Conservation (phyloP, 2,113 vertebrate species). For the Nycticryphes semicollaris region DNA sequence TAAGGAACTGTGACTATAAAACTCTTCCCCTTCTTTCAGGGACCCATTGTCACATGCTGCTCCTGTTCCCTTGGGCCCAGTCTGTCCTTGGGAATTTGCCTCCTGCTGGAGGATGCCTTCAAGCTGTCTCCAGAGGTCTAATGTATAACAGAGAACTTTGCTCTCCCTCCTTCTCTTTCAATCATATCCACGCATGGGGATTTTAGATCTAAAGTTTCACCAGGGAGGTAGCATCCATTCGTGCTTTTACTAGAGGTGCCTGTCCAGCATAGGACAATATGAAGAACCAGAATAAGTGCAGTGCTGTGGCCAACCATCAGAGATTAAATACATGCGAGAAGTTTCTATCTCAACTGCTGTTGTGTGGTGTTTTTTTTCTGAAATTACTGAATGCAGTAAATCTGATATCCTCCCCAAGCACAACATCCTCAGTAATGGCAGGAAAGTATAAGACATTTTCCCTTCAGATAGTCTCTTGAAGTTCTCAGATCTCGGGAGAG, state of each 20-base stretch:
- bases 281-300: background rate
- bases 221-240: background rate
- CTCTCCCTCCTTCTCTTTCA: background rate
- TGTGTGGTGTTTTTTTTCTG: background rate
- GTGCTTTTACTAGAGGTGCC: background rate
- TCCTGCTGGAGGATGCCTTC: slow-evolving; percentile 2
- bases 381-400: background rate
- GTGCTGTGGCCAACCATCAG: background rate
- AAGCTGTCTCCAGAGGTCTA: slow-evolving; percentile 1
- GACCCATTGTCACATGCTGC: background rate
- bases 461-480: background rate
- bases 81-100: slow-evolving; percentile 25
- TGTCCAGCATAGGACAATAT: background rate
- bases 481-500: background rate
- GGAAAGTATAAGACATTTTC: background rate
- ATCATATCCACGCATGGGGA: background rate
- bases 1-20: background rate
- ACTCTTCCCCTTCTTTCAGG: background rate
- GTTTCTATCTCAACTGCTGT: background rate
- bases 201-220: background rate
- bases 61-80: slow-evolving; percentile 12
- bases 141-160: background rate
- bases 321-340: background rate
- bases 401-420: background rate
- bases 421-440: background rate